Conservation (phyloP, 2,797 vertebrate genomes). For the Nyctibius grandis region DNA sequence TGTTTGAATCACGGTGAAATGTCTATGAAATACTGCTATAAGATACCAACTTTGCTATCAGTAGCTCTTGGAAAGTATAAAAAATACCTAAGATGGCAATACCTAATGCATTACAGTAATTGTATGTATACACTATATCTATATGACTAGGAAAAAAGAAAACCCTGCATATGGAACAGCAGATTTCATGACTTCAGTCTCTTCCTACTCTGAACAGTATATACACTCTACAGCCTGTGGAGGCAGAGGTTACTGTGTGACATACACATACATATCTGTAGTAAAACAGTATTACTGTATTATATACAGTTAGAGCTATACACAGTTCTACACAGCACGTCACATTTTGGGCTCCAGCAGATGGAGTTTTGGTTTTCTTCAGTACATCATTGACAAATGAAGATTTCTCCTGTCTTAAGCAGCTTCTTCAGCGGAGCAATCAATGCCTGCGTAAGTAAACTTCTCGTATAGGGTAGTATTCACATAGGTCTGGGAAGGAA, state of each 20-base stretch:
- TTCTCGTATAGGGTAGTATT: slow-evolving; percentile 89
- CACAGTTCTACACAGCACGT: slow-evolving; percentile 16
- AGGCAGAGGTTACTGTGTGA: slow-evolving; percentile 22
- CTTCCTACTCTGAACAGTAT: slow-evolving; percentile 53
- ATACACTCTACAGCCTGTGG: slow-evolving; percentile 23
- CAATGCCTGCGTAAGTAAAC: slow-evolving; percentile 87
- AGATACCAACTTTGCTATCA: slow-evolving; percentile 4
- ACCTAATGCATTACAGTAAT: slow-evolving; percentile 8
- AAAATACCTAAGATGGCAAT: slow-evolving; percentile 29
- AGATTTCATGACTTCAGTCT: slow-evolving; percentile 5
- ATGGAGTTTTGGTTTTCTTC: background rate
- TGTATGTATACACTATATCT: background rate
- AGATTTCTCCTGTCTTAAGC: slow-evolving; percentile 63
- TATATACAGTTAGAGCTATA: slow-evolving; percentile 25
- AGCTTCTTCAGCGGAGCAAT: slow-evolving; percentile 88
- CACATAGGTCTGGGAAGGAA: slow-evolving; percentile 81
- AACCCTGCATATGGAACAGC: slow-evolving; percentile 2
- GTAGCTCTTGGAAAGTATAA: slow-evolving; percentile 11
- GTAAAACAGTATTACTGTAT: background rate
- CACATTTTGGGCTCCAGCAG: slow-evolving; percentile 40
- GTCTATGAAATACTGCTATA: background rate
- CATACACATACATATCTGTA: background rate
- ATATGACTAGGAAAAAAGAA: slow-evolving; percentile 52
- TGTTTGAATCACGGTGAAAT: background rate
- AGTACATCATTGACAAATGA: background rate